A percentile compares a stretch with the other conserved stretches of the same genome.
Evolutionary conservation across 2,888 invertebrate genomes (phyloP).

Genomic region (Amblyjoppa proteus): DNA sequence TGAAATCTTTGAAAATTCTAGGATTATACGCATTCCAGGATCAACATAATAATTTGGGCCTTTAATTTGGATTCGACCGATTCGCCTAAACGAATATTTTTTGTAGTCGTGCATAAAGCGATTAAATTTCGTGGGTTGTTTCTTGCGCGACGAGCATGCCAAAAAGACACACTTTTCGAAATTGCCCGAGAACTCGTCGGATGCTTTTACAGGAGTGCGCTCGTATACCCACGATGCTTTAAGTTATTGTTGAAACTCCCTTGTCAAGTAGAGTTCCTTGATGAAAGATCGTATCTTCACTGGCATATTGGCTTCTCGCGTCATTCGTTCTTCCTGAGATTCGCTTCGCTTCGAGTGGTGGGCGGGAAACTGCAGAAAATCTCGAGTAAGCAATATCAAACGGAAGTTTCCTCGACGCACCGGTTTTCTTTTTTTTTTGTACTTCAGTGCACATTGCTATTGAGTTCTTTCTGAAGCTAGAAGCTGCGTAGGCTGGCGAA

Average conservation of each 20-base stretch:
- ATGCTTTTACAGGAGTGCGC: constrained; percentile 12
- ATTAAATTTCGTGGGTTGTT: not conserved
- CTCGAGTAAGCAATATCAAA: not conserved
- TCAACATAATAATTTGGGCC: too few species aligned
- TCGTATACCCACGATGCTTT: constrained; percentile 29
- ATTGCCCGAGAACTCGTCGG: constrained; percentile 22
- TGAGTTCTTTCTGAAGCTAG: constrained; percentile 2
- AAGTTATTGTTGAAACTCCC: constrained; percentile 65
- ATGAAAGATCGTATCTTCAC: constrained; percentile 64
- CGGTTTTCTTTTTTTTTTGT: not conserved
- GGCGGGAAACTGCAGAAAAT: not conserved
- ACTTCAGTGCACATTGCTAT: not conserved
- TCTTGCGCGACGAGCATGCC: not conserved
- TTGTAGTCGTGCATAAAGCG: not conserved
- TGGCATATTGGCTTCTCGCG: constrained; percentile 49
- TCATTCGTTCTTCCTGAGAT: constrained; percentile 3
- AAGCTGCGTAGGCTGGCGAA: constrained; percentile 19
- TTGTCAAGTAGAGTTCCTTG: constrained; percentile 47
- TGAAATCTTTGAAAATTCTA: too few species aligned
- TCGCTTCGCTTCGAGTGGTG: not conserved
- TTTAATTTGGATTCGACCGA: too few species aligned
- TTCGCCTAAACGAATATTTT: not conserved
- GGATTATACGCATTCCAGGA: too few species aligned
- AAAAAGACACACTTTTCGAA: constrained; percentile 28
- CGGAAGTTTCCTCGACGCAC: constrained; percentile 9